Evolutionary conservation across 2,113 vertebrate species (phyloP).

Genomic region (Neodon shergylaensis): DNA sequence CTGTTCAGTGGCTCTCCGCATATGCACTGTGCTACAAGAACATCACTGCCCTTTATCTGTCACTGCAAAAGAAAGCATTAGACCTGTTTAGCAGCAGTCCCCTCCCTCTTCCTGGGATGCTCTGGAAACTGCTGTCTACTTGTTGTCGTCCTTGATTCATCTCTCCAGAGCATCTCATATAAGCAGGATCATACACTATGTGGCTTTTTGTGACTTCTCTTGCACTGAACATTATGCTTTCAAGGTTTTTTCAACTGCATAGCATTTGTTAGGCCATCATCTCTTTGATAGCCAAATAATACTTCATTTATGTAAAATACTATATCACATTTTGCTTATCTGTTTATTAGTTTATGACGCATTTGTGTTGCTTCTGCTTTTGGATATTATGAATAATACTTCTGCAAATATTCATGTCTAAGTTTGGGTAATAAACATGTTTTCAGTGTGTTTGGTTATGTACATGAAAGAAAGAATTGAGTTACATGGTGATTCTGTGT

Average conservation of each 20-base stretch:
- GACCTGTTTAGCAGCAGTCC: neutral
- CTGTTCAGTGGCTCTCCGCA: neutral
- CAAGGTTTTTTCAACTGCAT: neutral
- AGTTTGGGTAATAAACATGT: conserved; percentile 33
- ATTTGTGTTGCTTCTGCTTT: conserved; percentile 10
- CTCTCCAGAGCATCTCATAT: neutral
- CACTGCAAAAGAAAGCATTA: neutral
- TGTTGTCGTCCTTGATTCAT: conserved; percentile 11
- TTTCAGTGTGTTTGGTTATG: neutral
- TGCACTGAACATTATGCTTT: conserved; percentile 35
- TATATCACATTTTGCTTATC: conserved; percentile 32
- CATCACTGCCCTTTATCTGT: neutral
- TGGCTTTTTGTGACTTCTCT: conserved; percentile 18
- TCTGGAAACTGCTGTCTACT: neutral
- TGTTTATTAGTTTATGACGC: neutral
- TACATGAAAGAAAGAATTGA: neutral
- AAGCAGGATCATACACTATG: neutral
- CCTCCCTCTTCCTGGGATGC: neutral
- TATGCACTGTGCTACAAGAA: neutral
- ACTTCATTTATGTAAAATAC: neutral
- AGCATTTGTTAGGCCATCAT: neutral
- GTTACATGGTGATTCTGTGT: neutral
- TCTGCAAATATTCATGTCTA: neutral
- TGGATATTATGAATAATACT: neutral
- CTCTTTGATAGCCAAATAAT: conserved; percentile 34